Conservation (phyloP, 2,888 invertebrate species). For the Andrena bicolor region DNA sequence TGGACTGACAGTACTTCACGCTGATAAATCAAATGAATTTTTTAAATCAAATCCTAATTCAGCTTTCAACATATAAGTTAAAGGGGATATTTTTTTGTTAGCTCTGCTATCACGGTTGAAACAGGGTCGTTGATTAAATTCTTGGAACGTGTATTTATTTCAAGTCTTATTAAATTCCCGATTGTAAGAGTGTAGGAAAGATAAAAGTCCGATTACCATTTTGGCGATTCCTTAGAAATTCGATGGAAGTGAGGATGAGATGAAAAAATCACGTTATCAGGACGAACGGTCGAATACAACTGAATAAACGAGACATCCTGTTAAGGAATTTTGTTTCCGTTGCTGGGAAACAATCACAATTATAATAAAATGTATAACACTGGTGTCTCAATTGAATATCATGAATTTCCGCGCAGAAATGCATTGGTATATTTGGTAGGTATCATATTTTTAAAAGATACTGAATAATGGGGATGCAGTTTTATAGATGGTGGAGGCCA, state of each 20-base stretch:
- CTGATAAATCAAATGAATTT: constrained; percentile 82
- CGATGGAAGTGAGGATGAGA: constrained; percentile 29
- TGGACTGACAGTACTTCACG: constrained; percentile 95
- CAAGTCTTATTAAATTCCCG: neutral
- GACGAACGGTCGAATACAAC: constrained; percentile 43
- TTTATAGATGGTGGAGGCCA: neutral
- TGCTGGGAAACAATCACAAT: constrained; percentile 42
- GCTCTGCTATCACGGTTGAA: no score
- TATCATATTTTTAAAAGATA: no score
- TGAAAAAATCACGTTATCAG: constrained; percentile 51
- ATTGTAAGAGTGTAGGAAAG: neutral
- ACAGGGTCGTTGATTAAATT: neutral
- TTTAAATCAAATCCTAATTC: neutral
- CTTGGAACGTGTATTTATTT: neutral
- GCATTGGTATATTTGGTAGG: no score
- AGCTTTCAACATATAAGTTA: no score
- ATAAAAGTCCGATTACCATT: constrained; percentile 60
- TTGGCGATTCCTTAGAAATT: constrained; percentile 37
- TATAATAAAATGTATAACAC: neutral
- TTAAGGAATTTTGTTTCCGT: constrained; percentile 63
- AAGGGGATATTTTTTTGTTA: no score
- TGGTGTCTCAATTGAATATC: constrained; percentile 1
- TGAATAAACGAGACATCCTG: constrained; percentile 41
- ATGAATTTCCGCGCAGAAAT: neutral
- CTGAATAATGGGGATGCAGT: neutral